phyloP scores from a whole-genome alignment of 2,888 invertebrate species.

The Oscheius sp. region DNA sequence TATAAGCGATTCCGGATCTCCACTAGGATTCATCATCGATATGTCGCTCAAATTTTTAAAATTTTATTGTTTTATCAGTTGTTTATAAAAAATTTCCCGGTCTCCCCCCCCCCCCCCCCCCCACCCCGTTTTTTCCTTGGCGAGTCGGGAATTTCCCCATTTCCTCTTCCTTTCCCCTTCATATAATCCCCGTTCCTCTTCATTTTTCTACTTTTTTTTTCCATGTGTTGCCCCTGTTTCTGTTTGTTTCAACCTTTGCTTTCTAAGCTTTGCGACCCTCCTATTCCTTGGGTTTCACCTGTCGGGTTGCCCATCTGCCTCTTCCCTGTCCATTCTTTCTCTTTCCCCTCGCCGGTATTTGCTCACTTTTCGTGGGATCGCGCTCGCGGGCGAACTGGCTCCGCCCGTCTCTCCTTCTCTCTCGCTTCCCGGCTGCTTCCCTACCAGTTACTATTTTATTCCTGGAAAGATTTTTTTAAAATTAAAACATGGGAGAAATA shows the following conservation, averaged over 20 bases:
- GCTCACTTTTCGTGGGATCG: slow-evolving; percentile 24
- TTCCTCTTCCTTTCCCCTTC: neutral
- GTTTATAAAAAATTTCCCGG: no score
- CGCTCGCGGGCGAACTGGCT: slow-evolving; percentile 24
- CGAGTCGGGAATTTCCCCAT: no score
- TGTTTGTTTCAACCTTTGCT: neutral
- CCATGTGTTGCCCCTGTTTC: neutral
- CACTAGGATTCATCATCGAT: no score
- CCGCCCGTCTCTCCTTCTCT: slow-evolving; percentile 25
- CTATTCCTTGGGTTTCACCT: slow-evolving; percentile 17
- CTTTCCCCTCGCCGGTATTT: slow-evolving; percentile 1
- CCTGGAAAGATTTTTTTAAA: neutral
- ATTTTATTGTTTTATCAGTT: no score
- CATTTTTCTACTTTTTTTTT: neutral
- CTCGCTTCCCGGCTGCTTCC: neutral
- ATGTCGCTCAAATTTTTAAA: no score
- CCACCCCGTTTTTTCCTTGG: no score
- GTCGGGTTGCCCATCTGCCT: slow-evolving; percentile 3
- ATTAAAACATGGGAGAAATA: slow-evolving; percentile 49
- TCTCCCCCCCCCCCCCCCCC: no score
- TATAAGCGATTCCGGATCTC: no score
- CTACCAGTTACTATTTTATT: no score
- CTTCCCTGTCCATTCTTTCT: neutral
- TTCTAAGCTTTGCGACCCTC: neutral
- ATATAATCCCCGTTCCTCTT: neutral